phyloP scores from a whole-genome alignment of 2,113 vertebrate genomes.

The Lethenteron reissneri region DNA sequence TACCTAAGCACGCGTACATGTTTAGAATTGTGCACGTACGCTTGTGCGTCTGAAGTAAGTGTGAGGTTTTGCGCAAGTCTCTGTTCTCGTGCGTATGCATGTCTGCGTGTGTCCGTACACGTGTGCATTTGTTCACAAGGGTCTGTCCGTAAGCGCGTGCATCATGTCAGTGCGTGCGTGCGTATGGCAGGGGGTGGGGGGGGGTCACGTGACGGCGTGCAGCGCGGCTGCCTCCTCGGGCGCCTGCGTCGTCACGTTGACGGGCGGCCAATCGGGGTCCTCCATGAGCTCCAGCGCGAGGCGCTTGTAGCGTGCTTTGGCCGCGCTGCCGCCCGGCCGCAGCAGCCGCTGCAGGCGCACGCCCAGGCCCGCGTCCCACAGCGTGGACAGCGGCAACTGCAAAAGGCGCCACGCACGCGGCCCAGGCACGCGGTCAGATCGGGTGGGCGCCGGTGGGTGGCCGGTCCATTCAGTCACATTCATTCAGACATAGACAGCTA shows the following conservation, averaged over 20 bases:
- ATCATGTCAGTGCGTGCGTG: too few relatives aligned
- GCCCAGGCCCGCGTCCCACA: background rate
- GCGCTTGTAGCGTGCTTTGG: slow-evolving; percentile 12
- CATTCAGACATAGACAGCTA: background rate
- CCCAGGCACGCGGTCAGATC: too few relatives aligned
- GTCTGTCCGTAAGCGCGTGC: too few relatives aligned
- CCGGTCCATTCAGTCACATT: background rate
- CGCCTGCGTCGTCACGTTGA: slow-evolving; percentile 2
- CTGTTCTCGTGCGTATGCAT: too few relatives aligned
- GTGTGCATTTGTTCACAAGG: too few relatives aligned
- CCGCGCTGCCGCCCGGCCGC: background rate
- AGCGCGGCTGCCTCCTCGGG: background rate
- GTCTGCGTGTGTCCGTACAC: too few relatives aligned
- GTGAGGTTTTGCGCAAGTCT: too few relatives aligned
- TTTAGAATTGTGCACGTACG: too few relatives aligned
- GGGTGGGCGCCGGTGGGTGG: background rate
- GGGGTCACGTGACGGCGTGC: too few relatives aligned
- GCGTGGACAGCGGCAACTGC: background rate
- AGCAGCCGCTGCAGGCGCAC: background rate
- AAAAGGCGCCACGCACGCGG: background rate
- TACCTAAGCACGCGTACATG: too few relatives aligned
- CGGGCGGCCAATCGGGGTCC: slow-evolving; percentile 13
- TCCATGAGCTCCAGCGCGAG: slow-evolving; percentile 13
- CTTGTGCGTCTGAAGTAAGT: too few relatives aligned
- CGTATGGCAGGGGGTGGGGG: too few relatives aligned